A percentile compares a stretch with the other conserved stretches of the same genome.
These are phyloP conservation scores for Mormyrus lacerda DNA, from an alignment of 2,113 vertebrate species.

Conservation along the genomic window DNA sequence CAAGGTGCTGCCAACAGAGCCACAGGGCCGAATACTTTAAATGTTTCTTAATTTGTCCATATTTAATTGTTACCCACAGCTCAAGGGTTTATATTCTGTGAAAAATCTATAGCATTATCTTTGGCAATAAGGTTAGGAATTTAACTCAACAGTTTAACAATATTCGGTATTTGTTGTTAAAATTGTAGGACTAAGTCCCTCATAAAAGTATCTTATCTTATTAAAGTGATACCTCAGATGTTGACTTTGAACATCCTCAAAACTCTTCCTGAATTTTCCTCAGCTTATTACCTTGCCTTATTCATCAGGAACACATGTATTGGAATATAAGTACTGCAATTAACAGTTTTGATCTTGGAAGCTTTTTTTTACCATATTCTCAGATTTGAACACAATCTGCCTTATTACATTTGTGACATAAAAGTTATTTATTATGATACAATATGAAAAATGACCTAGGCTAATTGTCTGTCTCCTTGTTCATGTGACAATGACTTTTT, in stretches of 20 bases:
- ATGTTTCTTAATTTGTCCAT: neutral
- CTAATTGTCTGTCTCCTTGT: neutral
- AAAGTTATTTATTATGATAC: neutral
- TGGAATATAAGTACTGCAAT: neutral
- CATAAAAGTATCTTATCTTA: neutral
- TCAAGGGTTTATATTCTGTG: neutral
- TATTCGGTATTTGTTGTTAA: neutral
- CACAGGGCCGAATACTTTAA: neutral
- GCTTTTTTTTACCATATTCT: neutral
- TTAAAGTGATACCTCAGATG: neutral
- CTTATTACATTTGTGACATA: neutral
- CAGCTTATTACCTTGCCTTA: neutral
- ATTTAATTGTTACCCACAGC: neutral
- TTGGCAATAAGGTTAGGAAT: neutral
- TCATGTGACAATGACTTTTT: neutral
- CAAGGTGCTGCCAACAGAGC: neutral
- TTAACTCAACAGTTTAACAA: neutral
- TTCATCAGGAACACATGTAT: neutral
- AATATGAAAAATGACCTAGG: neutral
- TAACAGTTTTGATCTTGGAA: neutral
- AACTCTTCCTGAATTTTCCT: neutral
- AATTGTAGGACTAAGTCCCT: neutral
- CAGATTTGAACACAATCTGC: neutral
- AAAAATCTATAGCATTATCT: neutral
- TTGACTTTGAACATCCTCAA: neutral